These are phyloP conservation scores for Orthonychiurus folsomi DNA, from an alignment of 2,888 invertebrate genomes.

Conservation along the genomic window DNA sequence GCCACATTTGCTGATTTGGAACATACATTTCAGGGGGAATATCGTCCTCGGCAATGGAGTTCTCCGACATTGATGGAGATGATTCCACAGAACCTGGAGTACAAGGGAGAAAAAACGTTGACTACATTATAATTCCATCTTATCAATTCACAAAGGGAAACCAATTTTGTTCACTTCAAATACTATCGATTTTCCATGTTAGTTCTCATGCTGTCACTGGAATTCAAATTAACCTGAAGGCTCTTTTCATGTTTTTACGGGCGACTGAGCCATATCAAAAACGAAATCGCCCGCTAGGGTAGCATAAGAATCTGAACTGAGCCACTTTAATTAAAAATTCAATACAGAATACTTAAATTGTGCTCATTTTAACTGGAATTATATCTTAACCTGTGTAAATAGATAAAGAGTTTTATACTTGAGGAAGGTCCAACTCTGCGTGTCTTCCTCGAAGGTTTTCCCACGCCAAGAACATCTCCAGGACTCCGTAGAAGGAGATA, in stretches of 20 bases:
- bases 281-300: too few relatives aligned
- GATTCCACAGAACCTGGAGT: constrained; percentile 35
- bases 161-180: not conserved
- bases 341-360: too few relatives aligned
- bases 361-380: too few relatives aligned
- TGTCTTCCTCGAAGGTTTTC: constrained; percentile 32
- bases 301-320: too few relatives aligned
- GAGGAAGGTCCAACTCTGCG: constrained; percentile 33
- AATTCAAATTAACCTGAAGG: too few relatives aligned
- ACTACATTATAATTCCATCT: not conserved
- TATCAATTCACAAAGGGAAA: not conserved
- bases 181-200: not conserved
- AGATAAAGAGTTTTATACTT: not conserved
- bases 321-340: too few relatives aligned
- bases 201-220: too few relatives aligned
- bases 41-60: constrained; percentile 47
- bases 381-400: too few relatives aligned
- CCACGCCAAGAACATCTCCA: constrained; percentile 73
- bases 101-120: not conserved
- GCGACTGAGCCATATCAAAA: too few relatives aligned
- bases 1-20: constrained; percentile 81
- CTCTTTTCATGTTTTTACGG: too few relatives aligned
- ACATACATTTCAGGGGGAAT: constrained; percentile 91
- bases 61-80: constrained; percentile 30
- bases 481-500: constrained; percentile 67